Base-by-base conservation (phyloP, 2,888 invertebrate genomes). In the Ormyrus rosae region DNA sequence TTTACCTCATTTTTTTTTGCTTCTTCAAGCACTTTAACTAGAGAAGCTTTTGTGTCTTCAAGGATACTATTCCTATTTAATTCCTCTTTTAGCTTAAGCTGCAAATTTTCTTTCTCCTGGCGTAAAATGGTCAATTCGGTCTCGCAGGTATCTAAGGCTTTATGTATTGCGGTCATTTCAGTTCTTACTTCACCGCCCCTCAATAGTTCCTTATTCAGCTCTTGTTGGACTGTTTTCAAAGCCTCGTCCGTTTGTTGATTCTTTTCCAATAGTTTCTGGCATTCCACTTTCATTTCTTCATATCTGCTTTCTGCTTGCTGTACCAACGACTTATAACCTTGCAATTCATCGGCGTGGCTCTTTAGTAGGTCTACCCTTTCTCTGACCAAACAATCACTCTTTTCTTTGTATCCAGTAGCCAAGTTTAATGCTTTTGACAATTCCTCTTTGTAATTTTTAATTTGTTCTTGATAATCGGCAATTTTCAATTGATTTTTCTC, bases 341-440 rank as follows among this genome's bases (percentile, higher is more conserved):
- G 88, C 55, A 90, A 85, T 85, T 90, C 90, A 78, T 89, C 87
- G 0, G 88, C 88, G 70, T 90, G 89, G 77, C n/a, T 79, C 75
- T 88, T 88, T 6, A 90, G 75, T n/a, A 88, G 68, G 5, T 87
- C 86, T n/a, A 90, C 70, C 83, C 89, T 90, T 72, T 91, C 91
- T 83, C 88, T 89, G 5, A 88, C 87, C 34, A 87, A 71, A 63
- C 63, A 80, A 74, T 91, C 90, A 78, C 89, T 87, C 81, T 91
- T 90, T 61, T 89, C 89, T 84, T 90, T 90, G 81, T 91, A 91
- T 3, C 90, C 90, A 34, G 89, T 88, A 19, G 90, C 95, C 58
- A 96, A 88, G 85, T 94, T 94, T 63, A 95, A 89, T 56, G 95
- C 94, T 91, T 95, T 95, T 51, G 95, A 93, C 1, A 95, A 91